Evolutionary conservation across 2,113 vertebrate genomes (phyloP), one percentile per base, ranked within the genome.

Genomic region (Sinocyclocheilus anophthalmus): DNA sequence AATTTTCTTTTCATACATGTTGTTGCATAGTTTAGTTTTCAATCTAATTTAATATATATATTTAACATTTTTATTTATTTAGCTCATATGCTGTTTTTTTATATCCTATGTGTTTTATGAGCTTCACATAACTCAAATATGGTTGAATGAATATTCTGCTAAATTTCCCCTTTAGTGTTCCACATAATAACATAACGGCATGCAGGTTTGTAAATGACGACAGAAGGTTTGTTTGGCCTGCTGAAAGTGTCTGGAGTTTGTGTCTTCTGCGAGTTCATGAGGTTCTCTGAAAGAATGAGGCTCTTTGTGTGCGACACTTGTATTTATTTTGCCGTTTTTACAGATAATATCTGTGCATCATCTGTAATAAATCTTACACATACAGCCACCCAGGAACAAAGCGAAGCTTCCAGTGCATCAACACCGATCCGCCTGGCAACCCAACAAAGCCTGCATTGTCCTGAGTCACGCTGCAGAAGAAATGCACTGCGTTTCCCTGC

Each of bases 381-480:
- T 20, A 45, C 53, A 30, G 42, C 14, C 81, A 50, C n/a, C 30
- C 42, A 10, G 72, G 33, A 67, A 72, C 61, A 16, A 63, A 57
- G 33, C 2, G 8, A 13, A 50, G 22, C 57, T 3, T 24, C 70
- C 11, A 80, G 14, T 55, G 53, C 16, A 13, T 26, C 76, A 20
- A 61, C 76, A 53, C 63, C n/a, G 75, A 67, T 63, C 67, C 39
- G 67, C 45, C 65, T 65, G 78, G 55, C 26, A 76, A 76, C 45
- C 16, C 79, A 48, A 83, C 88, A 87, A 87, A 86, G 81, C 48
- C 4, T 57, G 81, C 59, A 86, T 84, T 89, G 84, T 84, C 73
- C 81, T 22, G 16, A 72, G 76, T 72, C n/a, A 13, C 53, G 72
- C 53, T 81, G 50, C 18, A 39, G 82, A 57, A 88, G 76, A 73